phyloP scores from a whole-genome alignment of 2,888 invertebrate genomes.

The Athalia circularis region DNA sequence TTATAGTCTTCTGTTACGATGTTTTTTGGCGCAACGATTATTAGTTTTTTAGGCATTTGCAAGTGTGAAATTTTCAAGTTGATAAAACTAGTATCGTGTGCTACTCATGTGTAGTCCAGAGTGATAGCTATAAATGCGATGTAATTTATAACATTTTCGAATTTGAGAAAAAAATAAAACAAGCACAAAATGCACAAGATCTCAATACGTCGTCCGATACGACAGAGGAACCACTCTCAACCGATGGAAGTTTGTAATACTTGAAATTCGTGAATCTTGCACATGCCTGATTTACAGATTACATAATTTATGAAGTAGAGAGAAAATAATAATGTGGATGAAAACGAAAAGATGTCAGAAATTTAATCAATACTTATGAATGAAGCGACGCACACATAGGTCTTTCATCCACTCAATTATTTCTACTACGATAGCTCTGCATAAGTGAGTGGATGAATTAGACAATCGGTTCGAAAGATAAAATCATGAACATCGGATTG shows the following conservation, averaged over 20 bases:
- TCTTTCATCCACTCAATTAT: constrained; percentile 19
- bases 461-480: constrained; percentile 1
- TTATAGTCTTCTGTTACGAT: constrained; percentile 8
- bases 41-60: background rate
- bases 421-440: background rate
- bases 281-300: background rate
- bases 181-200: background rate
- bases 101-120: background rate
- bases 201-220: background rate
- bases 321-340: constrained; percentile 16
- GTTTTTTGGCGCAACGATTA: background rate
- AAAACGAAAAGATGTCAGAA: background rate
- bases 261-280: background rate
- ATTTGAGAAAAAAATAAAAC: background rate
- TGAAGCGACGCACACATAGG: constrained; percentile 25
- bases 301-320: constrained; percentile 1
- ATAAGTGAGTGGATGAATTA: constrained; percentile 23
- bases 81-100: background rate
- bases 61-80: background rate
- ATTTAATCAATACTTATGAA: constrained; percentile 11
- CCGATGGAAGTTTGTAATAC: background rate
- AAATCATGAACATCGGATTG: constrained; percentile 23
- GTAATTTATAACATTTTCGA: background rate
- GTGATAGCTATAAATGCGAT: background rate
- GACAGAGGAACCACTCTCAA: background rate